Conservation (phyloP, 2,888 invertebrate species). For the Scaptomyza caliginosa region DNA sequence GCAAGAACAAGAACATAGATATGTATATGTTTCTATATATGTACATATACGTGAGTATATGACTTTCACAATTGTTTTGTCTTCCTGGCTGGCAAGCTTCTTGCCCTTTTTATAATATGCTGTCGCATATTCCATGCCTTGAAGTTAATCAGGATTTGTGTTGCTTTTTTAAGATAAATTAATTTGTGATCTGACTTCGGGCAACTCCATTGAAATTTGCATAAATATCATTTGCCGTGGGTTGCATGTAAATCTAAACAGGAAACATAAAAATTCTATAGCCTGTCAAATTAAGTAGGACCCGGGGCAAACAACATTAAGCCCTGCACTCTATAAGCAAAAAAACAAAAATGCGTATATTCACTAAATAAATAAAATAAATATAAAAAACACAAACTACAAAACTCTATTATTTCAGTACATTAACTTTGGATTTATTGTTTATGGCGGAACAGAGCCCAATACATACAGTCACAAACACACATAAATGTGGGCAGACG, state of each 20-base stretch:
- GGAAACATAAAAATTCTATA: slow-evolving; percentile 45
- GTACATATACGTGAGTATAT: slow-evolving; percentile 20
- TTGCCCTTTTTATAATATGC: slow-evolving; percentile 58
- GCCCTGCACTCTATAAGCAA: slow-evolving; percentile 41
- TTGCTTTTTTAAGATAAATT: slow-evolving; percentile 65
- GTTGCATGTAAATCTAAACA: slow-evolving; percentile 55
- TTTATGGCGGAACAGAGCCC: slow-evolving; percentile 47
- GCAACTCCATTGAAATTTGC: slow-evolving; percentile 65
- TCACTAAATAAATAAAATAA: background rate
- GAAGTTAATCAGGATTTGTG: slow-evolving; percentile 76
- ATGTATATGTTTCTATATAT: slow-evolving; percentile 23
- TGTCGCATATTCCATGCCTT: slow-evolving; percentile 48
- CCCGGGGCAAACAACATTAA: slow-evolving; percentile 25
- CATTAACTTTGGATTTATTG: slow-evolving; percentile 74
- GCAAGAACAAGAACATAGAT: slow-evolving; percentile 1
- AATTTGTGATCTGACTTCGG: slow-evolving; percentile 60
- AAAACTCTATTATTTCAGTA: slow-evolving; percentile 72
- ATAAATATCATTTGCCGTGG: slow-evolving; percentile 69
- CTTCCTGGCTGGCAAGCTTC: slow-evolving; percentile 60
- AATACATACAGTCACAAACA: slow-evolving; percentile 2
- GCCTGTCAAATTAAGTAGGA: slow-evolving; percentile 28
- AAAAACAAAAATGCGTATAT: background rate
- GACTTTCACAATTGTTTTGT: slow-evolving; percentile 66
- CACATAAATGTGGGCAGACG: slow-evolving; percentile 6
- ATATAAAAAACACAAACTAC: slow-evolving; percentile 36